Conservation (phyloP, 2,797 vertebrate species). For the Xiphorhynchus erythropygius region DNA sequence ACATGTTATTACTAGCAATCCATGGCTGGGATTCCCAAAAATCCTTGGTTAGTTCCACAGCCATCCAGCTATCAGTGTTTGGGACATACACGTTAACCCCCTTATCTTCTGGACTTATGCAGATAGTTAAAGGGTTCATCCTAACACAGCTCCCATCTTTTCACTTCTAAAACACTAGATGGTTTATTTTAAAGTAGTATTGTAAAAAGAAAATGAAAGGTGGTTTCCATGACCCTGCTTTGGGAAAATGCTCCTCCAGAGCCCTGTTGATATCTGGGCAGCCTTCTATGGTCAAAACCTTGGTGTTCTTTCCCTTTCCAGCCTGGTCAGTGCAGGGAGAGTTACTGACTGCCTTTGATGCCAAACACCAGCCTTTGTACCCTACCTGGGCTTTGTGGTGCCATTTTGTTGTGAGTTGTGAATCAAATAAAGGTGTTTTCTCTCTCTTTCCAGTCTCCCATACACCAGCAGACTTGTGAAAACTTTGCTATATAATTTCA, state of each 20-base stretch:
- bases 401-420: background rate
- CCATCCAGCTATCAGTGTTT: background rate
- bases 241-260: background rate
- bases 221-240: background rate
- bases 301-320: background rate
- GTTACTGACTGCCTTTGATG: background rate
- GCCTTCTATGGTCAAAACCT: background rate
- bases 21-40: background rate
- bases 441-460: slow-evolving; percentile 79
- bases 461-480: slow-evolving; percentile 96
- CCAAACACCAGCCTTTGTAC: background rate
- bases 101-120: background rate
- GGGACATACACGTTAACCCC: background rate
- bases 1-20: background rate
- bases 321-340: background rate
- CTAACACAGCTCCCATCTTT: background rate
- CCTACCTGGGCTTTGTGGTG: background rate
- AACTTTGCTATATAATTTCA: slow-evolving; percentile 97
- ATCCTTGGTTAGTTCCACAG: background rate
- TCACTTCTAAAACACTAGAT: background rate
- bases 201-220: background rate
- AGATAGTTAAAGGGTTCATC: background rate
- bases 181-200: background rate
- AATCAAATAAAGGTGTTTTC: background rate
- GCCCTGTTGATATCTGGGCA: accelerated